Conservation (phyloP, 2,113 vertebrate genomes). For the Nerophis ophidion region DNA sequence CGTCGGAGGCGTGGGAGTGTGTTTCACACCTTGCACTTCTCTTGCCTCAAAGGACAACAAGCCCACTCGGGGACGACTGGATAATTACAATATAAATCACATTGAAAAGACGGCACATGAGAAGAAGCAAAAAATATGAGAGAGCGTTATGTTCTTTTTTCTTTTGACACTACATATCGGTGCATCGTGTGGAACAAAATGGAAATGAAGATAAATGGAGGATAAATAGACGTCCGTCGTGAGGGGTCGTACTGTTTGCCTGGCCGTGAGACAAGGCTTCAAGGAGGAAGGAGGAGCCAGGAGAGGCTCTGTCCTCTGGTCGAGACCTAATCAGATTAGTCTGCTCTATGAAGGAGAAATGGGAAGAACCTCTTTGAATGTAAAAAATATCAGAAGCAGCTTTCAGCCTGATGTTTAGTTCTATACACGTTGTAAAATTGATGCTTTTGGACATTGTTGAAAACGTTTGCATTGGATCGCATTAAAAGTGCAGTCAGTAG, state of each 20-base stretch:
- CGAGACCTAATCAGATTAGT: conserved; percentile 29
- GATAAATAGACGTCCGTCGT: conserved; percentile 39
- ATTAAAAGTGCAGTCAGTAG: too few relatives aligned
- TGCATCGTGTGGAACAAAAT: conserved; percentile 27
- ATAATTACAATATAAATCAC: conserved; percentile 46
- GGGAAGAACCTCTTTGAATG: not conserved
- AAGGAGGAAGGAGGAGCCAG: conserved; percentile 40
- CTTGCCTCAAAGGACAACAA: conserved; percentile 44
- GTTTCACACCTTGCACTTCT: conserved; percentile 39
- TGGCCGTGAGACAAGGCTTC: conserved; percentile 30
- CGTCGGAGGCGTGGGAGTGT: conserved; percentile 30
- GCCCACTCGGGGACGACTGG: conserved; percentile 39
- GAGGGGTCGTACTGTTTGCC: conserved; percentile 32
- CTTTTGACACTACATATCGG: conserved; percentile 18
- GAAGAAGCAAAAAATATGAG: not conserved
- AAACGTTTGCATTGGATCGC: not conserved
- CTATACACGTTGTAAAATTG: too few relatives aligned
- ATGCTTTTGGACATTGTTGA: too few relatives aligned
- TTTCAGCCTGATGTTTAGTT: too few relatives aligned
- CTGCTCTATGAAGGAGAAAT: not conserved
- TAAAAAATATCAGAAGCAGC: not conserved
- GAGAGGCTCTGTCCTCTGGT: conserved; percentile 11
- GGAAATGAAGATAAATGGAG: conserved; percentile 49
- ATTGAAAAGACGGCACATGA: conserved; percentile 10
- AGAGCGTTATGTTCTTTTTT: not conserved